These are phyloP conservation scores for Lepeophtheirus salmonis DNA, from an alignment of 1,140 invertebrate genomes.

Conservation along the genomic window DNA sequence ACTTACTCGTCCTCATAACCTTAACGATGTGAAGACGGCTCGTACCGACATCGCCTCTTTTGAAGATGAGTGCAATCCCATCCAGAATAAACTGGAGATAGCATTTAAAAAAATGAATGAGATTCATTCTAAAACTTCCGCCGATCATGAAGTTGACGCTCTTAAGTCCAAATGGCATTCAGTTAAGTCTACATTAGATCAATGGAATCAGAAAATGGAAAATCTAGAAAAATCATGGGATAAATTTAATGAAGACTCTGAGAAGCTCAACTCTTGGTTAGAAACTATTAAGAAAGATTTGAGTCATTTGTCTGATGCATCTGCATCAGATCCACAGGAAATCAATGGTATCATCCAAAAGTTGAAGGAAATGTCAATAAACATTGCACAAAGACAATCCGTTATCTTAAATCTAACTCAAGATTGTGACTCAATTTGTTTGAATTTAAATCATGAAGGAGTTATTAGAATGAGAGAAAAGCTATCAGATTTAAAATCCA, in stretches of 20 bases:
- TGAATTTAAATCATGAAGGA: constrained; percentile 52
- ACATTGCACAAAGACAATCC: constrained; percentile 44
- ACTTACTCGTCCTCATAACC: constrained; percentile 37
- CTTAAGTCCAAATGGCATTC: constrained; percentile 54
- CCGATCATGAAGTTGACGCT: constrained; percentile 57
- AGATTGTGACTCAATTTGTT: constrained; percentile 50
- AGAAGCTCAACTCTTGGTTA: constrained; percentile 26
- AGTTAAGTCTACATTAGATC: constrained; percentile 47
- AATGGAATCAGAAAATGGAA: constrained; percentile 52
- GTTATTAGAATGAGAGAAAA: constrained; percentile 45
- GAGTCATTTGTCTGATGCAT: constrained; percentile 8
- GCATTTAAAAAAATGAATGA: constrained; percentile 41
- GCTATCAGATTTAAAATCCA: constrained; percentile 47
- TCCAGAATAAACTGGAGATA: constrained; percentile 32
- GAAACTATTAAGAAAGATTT: constrained; percentile 18
- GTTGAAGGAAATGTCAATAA: constrained; percentile 48
- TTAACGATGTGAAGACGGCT: constrained; percentile 56
- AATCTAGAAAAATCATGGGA: constrained; percentile 58
- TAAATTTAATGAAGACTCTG: constrained; percentile 33
- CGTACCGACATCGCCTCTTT: constrained; percentile 30
- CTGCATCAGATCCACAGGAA: background rate
- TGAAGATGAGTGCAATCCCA: constrained; percentile 10
- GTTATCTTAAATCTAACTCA: constrained; percentile 57
- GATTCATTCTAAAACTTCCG: constrained; percentile 46
- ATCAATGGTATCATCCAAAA: constrained; percentile 38